Percentiles rank a stretch among this genome's conserved stretches.
These are phyloP conservation scores for Cantharis flavilabris DNA, from an alignment of 2,888 invertebrate genomes.

Conservation along the genomic window DNA sequence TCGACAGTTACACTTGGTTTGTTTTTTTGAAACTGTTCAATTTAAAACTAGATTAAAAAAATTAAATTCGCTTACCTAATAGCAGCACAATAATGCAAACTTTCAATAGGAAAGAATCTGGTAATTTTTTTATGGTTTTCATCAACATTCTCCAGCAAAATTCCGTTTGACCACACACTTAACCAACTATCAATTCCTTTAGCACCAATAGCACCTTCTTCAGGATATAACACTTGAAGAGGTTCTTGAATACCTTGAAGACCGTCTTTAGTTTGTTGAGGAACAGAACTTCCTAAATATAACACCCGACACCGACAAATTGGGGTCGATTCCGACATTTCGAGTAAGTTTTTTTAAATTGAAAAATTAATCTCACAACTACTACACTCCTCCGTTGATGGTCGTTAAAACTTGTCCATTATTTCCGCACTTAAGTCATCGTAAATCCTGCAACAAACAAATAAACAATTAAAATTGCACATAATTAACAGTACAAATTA, in stretches of 20 bases:
- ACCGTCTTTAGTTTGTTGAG: slow-evolving; percentile 97
- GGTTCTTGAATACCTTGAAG: slow-evolving; percentile 97
- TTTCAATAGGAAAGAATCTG: slow-evolving; percentile 94
- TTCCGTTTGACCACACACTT: slow-evolving; percentile 96
- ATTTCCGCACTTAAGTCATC: slow-evolving; percentile 8
- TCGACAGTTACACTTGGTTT: not conserved
- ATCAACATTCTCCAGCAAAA: slow-evolving; percentile 93
- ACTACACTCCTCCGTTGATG: not conserved
- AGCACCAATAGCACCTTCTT: slow-evolving; percentile 86
- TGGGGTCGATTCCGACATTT: slow-evolving; percentile 76
- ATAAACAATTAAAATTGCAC: not conserved
- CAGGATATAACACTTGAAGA: slow-evolving; percentile 91
- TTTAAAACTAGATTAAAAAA: not conserved
- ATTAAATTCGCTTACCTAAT: slow-evolving; percentile 75
- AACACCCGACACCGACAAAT: slow-evolving; percentile 96
- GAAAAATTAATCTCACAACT: not conserved
- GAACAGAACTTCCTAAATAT: slow-evolving; percentile 94
- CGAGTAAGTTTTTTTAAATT: not conserved
- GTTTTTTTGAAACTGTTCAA: not conserved
- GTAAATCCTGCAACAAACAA: slow-evolving; percentile 12
- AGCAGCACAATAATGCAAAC: slow-evolving; percentile 94
- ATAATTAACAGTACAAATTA: not conserved
- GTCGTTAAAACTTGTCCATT: not conserved
- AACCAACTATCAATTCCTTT: slow-evolving; percentile 95
- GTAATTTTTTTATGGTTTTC: slow-evolving; percentile 93